Evolutionary conservation across 2,797 vertebrate genomes (phyloP), one percentile per base, ranked within the genome.

Genomic region (Melanotaenia boesemani): DNA sequence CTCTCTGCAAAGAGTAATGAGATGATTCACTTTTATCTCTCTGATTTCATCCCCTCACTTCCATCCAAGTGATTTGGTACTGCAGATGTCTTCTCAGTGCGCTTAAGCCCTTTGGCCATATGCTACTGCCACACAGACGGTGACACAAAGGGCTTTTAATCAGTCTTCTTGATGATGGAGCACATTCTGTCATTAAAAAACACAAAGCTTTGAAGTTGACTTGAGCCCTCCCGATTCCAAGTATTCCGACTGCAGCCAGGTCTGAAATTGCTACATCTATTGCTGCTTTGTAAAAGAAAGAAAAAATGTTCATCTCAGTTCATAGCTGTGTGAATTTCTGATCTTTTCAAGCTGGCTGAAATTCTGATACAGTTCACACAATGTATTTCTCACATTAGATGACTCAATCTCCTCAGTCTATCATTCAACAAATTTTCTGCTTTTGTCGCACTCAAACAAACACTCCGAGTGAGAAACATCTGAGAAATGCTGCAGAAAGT

Each of bases 101-200:
- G 76, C 67, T 82, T 80, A 86, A 89, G 86, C 86, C 80, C 72
- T 74, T 22, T 4, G 55, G 79, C 90, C 90, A 89, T 91, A 89
- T 86, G 89, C 83, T 80, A 3, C 65, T 1, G 70, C 82, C 26
- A 52, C 84, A 78, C 69, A 52, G 77, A 76, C 81, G 52, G 9
- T 67, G 82, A 84, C 85, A 82, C 75, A 41, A 50, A 71, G 69
- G 65, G 66, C 30, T 83, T 90, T 88, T 88, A 91, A 92, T 92
- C 91, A 89, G 78, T 63, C 60, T 54, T 84, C 87, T 87, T 81
- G 57, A 73, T 86, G 86, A 90, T 76, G 48, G 77, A 81, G 86
- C 89, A 82, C 75, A 83, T 86, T 83, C 83, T 70, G 82, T 75
- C 82, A 84, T 85, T 89, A 80, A 85, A 81, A 79, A 62, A 67